These are phyloP conservation scores for Eucriotettix oculatus DNA, from an alignment of 2,888 invertebrate species.

Conservation along the genomic window DNA sequence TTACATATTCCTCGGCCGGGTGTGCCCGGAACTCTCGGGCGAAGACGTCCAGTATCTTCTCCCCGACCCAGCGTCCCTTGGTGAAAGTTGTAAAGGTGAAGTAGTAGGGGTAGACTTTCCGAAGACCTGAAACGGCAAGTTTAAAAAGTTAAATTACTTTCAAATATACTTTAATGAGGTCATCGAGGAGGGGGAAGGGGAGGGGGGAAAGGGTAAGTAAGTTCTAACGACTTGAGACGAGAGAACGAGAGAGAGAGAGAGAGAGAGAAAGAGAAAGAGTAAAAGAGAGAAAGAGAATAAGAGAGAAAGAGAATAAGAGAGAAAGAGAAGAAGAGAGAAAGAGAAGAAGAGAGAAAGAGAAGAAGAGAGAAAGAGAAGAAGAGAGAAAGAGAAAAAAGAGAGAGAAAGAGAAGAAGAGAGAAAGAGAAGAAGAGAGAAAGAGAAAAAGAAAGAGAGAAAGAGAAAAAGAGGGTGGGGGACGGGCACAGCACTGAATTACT, in stretches of 20 bases:
- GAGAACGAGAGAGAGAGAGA: too few relatives aligned
- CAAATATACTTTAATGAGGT: too few relatives aligned
- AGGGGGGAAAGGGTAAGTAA: too few relatives aligned
- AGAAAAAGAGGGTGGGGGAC: slow-evolving; percentile 4
- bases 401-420: background rate
- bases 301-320: too few relatives aligned
- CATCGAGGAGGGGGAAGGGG: too few relatives aligned
- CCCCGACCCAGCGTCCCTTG: slow-evolving; percentile 92
- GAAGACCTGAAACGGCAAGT: slow-evolving; percentile 46
- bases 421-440: background rate
- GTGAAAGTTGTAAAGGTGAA: slow-evolving; percentile 93
- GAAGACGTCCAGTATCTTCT: slow-evolving; percentile 82
- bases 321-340: too few relatives aligned
- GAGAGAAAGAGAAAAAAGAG: background rate
- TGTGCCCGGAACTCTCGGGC: slow-evolving; percentile 87
- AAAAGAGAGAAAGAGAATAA: too few relatives aligned
- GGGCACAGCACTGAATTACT: too few relatives aligned
- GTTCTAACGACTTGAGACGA: too few relatives aligned
- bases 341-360: background rate
- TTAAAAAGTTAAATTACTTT: too few relatives aligned
- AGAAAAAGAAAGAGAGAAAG: slow-evolving; percentile 3
- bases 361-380: background rate
- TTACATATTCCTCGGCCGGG: slow-evolving; percentile 71
- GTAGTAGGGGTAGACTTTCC: slow-evolving; percentile 94
- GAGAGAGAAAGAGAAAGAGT: too few relatives aligned